phyloP scores from a whole-genome alignment of 1,140 invertebrate species.

The Apis dorsata region DNA sequence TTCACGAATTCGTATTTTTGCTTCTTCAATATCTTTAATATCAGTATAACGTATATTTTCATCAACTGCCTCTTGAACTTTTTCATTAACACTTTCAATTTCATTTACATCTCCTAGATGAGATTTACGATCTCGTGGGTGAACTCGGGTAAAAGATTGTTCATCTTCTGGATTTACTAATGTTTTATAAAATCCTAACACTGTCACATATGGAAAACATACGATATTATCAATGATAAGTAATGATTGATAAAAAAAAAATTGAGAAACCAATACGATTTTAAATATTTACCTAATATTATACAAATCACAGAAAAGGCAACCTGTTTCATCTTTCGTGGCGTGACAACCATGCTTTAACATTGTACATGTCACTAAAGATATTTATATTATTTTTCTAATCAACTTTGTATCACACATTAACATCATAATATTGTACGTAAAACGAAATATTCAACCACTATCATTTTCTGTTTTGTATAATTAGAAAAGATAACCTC shows the following conservation, averaged over 20 bases:
- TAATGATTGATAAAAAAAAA: no score
- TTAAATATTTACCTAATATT: conserved; percentile 71
- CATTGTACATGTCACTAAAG: conserved; percentile 61
- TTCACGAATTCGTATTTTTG: conserved; percentile 83
- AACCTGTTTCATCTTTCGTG: conserved; percentile 77
- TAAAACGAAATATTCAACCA: background rate
- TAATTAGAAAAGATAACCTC: conserved; percentile 58
- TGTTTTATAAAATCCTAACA: conserved; percentile 77
- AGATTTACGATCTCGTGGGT: conserved; percentile 34
- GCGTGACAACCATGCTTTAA: conserved; percentile 71
- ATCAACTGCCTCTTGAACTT: conserved; percentile 36
- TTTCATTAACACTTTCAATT: conserved; percentile 39
- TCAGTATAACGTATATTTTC: conserved; percentile 71
- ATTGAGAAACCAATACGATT: background rate
- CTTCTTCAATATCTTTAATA: conserved; percentile 82
- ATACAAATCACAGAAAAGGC: conserved; percentile 70
- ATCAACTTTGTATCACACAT: background rate
- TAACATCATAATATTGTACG: background rate
- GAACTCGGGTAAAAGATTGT: conserved; percentile 44
- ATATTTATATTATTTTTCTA: conserved; percentile 33
- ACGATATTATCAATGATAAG: background rate
- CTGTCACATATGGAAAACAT: conserved; percentile 63
- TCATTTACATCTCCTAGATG: conserved; percentile 41
- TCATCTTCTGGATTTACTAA: conserved; percentile 71
- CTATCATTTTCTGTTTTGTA: conserved; percentile 26